These are phyloP conservation scores for Perca fluviatilis DNA, from an alignment of 2,113 vertebrate genomes.

Conservation along the genomic window DNA sequence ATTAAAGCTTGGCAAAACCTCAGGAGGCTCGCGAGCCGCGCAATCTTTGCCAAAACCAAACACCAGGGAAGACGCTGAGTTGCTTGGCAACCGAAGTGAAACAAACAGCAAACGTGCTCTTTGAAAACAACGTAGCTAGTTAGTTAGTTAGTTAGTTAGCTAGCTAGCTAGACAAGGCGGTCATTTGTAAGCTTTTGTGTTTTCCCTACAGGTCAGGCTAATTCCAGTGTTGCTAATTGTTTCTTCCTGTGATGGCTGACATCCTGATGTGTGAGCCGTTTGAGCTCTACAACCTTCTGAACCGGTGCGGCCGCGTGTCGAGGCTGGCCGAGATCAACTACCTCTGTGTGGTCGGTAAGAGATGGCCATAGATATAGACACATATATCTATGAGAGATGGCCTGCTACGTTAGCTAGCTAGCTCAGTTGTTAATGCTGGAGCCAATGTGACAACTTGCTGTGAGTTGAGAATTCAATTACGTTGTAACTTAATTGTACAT, in stretches of 20 bases:
- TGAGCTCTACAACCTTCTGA: conserved; percentile 90
- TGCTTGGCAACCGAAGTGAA: conserved; percentile 50
- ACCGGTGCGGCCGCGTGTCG: conserved; percentile 79
- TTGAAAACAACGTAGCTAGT: neutral
- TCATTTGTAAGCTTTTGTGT: neutral
- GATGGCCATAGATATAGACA: no score
- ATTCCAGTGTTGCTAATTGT: neutral
- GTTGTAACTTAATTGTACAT: neutral
- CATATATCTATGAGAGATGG: no score
- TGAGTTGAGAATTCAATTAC: neutral
- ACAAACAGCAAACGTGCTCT: conserved; percentile 10
- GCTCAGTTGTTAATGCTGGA: neutral
- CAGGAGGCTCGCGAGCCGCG: no score
- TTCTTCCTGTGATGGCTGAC: conserved; percentile 77
- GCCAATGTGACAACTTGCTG: neutral
- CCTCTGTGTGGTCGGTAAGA: conserved; percentile 89
- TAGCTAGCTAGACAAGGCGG: no score
- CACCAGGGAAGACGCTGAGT: conserved; percentile 9
- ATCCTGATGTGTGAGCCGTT: conserved; percentile 83
- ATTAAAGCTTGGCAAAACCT: no score
- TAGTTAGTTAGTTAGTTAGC: no score
- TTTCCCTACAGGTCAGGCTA: neutral
- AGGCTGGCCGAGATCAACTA: conserved; percentile 87
- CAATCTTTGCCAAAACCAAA: no score
- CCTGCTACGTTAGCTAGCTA: no score